Conservation (phyloP, 2,888 invertebrate genomes). For the Meandrusa payeni region DNA sequence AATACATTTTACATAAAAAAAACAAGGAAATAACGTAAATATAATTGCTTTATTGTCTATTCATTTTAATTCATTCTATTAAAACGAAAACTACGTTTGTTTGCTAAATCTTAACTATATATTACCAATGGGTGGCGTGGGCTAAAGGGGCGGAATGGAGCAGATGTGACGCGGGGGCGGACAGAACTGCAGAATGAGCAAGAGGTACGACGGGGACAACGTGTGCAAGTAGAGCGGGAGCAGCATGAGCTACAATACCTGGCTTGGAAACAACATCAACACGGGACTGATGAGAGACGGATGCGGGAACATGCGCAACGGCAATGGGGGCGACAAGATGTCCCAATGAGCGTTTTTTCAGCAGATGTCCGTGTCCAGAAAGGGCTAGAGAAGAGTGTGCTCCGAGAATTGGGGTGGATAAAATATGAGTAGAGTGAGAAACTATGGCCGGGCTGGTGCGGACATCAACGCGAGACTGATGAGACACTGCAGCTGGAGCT, state of each 20-base stretch:
- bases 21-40: constrained; percentile 29
- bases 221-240: constrained; percentile 40
- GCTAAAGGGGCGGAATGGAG: constrained; percentile 36
- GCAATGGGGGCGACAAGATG: constrained; percentile 31
- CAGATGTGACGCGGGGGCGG: constrained; percentile 46
- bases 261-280: constrained; percentile 32
- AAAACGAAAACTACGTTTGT: constrained; percentile 65
- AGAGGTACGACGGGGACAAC: constrained; percentile 45
- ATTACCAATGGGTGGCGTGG: constrained; percentile 50
- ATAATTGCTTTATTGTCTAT: constrained; percentile 59
- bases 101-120: constrained; percentile 49
- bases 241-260: constrained; percentile 36
- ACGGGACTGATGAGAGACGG: constrained; percentile 61
- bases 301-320: constrained; percentile 33
- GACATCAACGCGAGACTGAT: constrained; percentile 67
- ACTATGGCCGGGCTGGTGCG: constrained; percentile 45
- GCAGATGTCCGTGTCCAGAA: constrained; percentile 29
- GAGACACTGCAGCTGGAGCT: constrained; percentile 62
- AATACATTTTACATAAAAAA: too few relatives aligned
- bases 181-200: constrained; percentile 47
- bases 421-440: constrained; percentile 27
- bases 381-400: constrained; percentile 21
- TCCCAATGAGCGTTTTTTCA: constrained; percentile 31
- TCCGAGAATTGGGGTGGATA: constrained; percentile 16
- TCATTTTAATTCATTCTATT: constrained; percentile 54